Evolutionary conservation across 2,797 vertebrate genomes (phyloP).

Genomic region (Spinus pinus): DNA sequence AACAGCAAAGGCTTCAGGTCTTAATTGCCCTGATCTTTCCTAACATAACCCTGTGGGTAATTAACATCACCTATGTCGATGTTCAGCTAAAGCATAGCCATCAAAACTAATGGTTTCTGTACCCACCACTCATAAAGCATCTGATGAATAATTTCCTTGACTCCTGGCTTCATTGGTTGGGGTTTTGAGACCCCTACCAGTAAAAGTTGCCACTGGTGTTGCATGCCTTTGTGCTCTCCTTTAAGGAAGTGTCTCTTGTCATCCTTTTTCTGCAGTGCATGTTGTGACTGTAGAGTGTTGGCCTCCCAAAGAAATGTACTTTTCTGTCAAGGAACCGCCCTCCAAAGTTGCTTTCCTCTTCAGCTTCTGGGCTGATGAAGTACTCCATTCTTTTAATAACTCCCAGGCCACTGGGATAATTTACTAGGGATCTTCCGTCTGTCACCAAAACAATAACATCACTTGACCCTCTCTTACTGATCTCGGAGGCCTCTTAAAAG

Average conservation of each 20-base stretch:
- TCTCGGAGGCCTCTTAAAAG: constrained; percentile 61
- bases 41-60: background rate
- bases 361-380: constrained; percentile 29
- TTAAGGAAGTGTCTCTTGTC: background rate
- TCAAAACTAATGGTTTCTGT: background rate
- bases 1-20: background rate
- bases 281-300: background rate
- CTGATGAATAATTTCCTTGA: background rate
- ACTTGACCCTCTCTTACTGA: constrained; percentile 66
- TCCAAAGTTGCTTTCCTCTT: constrained; percentile 21
- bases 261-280: background rate
- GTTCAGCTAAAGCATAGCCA: background rate
- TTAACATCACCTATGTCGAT: fast-evolving
- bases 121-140: fast-evolving
- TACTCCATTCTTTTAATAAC: constrained; percentile 36
- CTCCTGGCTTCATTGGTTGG: background rate
- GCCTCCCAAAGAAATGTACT: background rate
- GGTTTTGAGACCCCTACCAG: background rate
- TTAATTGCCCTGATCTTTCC: background rate
- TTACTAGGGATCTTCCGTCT: constrained; percentile 58
- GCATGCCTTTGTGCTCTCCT: background rate
- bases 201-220: background rate
- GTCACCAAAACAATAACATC: constrained; percentile 70
- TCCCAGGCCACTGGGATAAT: constrained; percentile 29
- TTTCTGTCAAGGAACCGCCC: background rate